Evolutionary conservation across 2,797 vertebrate genomes (phyloP).

Genomic region (Crossoptilon crossoptilon): DNA sequence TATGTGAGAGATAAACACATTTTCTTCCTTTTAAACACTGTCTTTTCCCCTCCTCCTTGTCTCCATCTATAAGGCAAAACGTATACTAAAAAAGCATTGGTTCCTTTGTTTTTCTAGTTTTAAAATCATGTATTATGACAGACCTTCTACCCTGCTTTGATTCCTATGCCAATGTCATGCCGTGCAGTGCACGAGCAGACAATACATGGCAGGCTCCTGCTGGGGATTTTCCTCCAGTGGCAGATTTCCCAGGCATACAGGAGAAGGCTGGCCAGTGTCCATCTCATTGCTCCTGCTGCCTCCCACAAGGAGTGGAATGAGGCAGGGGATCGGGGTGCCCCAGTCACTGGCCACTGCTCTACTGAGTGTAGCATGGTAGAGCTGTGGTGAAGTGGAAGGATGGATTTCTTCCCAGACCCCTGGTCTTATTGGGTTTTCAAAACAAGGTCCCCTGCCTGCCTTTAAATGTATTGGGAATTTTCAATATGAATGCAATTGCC

Average conservation of each 20-base stretch:
- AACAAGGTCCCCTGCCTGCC: background rate
- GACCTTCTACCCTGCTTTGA: background rate
- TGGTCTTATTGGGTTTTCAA: background rate
- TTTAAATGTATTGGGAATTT: background rate
- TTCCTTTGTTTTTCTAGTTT: background rate
- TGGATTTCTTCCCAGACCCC: background rate
- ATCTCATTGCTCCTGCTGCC: background rate
- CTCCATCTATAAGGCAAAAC: background rate
- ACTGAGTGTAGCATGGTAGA: background rate
- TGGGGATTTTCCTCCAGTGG: background rate
- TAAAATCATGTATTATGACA: background rate
- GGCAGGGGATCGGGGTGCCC: background rate
- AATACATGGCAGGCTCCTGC: background rate
- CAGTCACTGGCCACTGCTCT: fast-evolving
- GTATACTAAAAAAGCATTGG: background rate
- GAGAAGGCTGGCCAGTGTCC: background rate
- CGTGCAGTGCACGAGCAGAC: background rate
- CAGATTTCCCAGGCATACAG: background rate
- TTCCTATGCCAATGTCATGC: background rate
- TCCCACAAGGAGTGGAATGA: fast-evolving
- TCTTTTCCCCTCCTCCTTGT: background rate
- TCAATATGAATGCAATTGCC: background rate
- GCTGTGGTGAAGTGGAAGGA: background rate
- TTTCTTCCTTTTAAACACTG: background rate
- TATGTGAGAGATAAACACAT: background rate